A percentile compares a stretch with the other conserved stretches of the same genome.
Conservation (phyloP, 2,113 vertebrate species). For the Siniperca chuatsi region DNA sequence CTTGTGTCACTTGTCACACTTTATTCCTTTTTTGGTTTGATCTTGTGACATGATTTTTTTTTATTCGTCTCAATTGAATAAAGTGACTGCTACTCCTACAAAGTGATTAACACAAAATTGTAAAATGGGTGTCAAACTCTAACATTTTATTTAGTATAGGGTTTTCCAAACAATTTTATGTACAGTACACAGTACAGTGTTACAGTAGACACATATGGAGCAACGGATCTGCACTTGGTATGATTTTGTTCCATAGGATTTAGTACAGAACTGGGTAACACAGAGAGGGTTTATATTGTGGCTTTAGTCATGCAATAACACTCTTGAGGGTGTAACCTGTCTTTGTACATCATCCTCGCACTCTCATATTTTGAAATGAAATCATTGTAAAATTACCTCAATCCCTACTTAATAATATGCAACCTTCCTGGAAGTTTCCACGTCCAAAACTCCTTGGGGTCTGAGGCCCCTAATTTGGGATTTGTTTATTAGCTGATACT, state of each 20-base stretch:
- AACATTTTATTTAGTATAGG: neutral
- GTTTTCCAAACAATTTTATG: neutral
- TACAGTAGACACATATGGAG: neutral
- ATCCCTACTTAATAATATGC: slow-evolving; percentile 14
- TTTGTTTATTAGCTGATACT: slow-evolving; percentile 35
- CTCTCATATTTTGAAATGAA: slow-evolving; percentile 51
- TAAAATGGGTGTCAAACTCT: neutral
- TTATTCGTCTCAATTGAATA: neutral
- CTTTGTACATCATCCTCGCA: slow-evolving; percentile 34
- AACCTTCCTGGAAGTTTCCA: slow-evolving; percentile 39
- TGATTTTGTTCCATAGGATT: slow-evolving; percentile 9
- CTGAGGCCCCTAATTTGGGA: slow-evolving; percentile 14
- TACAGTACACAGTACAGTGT: neutral
- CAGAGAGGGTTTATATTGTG: slow-evolving; percentile 1
- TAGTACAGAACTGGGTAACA: slow-evolving; percentile 16
- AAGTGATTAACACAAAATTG: neutral
- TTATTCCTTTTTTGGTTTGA: neutral
- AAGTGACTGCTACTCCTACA: slow-evolving; percentile 3
- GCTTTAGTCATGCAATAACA: slow-evolving; percentile 31
- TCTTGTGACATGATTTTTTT: slow-evolving; percentile 40
- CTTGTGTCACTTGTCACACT: slow-evolving; percentile 57
- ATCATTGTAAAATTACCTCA: slow-evolving; percentile 60
- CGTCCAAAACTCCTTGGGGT: slow-evolving; percentile 15
- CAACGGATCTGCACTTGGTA: neutral
- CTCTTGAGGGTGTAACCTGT: slow-evolving; percentile 53